phyloP scores from a whole-genome alignment of 2,888 invertebrate species.

The Celastrina argiolus region DNA sequence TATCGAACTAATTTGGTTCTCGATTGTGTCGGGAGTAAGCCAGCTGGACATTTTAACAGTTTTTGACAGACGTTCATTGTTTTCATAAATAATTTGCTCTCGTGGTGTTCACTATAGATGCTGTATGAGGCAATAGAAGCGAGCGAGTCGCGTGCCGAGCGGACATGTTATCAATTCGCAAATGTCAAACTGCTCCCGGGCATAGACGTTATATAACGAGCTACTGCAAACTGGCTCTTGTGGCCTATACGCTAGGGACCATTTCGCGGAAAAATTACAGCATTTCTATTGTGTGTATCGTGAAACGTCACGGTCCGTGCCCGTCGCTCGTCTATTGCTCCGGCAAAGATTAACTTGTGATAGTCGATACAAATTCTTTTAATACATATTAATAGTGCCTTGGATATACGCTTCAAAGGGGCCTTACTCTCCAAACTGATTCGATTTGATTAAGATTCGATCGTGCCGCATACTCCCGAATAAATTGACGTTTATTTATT shows the following conservation, averaged over 20 bases:
- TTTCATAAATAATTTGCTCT: no score
- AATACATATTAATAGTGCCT: background rate
- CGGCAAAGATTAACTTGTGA: conserved; percentile 31
- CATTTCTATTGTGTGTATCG: conserved; percentile 35
- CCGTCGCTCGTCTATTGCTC: conserved; percentile 34
- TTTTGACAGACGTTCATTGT: no score
- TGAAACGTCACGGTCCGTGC: conserved; percentile 33
- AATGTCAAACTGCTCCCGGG: conserved; percentile 35
- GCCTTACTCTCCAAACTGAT: no score
- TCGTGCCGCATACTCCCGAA: no score
- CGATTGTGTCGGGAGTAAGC: no score
- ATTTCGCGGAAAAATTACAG: background rate
- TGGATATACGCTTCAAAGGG: no score
- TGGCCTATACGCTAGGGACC: conserved; percentile 16
- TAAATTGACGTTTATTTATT: no score
- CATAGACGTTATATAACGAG: conserved; percentile 23
- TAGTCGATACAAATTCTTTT: background rate
- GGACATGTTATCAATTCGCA: conserved; percentile 37
- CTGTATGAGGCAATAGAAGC: conserved; percentile 28
- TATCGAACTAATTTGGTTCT: no score
- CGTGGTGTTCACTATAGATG: background rate
- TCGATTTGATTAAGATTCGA: no score
- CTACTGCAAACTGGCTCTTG: conserved; percentile 25
- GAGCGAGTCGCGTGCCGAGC: conserved; percentile 33
- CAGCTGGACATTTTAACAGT: no score